Conservation (phyloP, 2,888 invertebrate genomes). For the Sepiola atlantica region DNA sequence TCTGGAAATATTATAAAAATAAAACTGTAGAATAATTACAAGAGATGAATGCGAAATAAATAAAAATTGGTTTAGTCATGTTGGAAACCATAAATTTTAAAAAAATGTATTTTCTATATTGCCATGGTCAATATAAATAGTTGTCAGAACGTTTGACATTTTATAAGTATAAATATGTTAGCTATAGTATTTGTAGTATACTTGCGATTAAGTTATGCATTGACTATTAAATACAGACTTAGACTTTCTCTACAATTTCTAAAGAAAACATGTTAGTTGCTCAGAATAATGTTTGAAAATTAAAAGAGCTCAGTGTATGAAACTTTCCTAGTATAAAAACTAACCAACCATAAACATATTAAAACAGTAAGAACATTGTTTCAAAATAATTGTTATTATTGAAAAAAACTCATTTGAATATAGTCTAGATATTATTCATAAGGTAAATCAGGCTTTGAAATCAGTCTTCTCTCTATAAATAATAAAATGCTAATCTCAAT, state of each 20-base stretch:
- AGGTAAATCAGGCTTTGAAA: not conserved
- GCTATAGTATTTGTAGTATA: not conserved
- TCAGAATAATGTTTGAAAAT: not conserved
- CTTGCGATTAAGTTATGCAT: no score
- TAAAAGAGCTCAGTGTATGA: not conserved
- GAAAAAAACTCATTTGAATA: not conserved
- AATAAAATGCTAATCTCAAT: not conserved
- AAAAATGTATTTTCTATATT: not conserved
- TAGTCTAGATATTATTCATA: not conserved
- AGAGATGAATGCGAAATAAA: not conserved
- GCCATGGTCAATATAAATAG: not conserved
- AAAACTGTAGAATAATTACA: not conserved
- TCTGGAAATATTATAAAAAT: not conserved
- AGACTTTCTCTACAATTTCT: no score
- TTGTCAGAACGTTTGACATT: not conserved
- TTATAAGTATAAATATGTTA: not conserved
- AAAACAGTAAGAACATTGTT: not conserved
- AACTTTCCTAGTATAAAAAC: not conserved
- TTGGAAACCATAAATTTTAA: not conserved
- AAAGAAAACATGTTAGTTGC: no score
- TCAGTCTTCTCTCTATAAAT: not conserved
- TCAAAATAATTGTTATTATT: not conserved
- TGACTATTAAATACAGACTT: no score
- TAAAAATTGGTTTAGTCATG: not conserved
- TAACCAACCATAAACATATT: not conserved